Base-by-base conservation (phyloP, 2,797 vertebrate genomes). In the Semotilus atromaculatus region DNA sequence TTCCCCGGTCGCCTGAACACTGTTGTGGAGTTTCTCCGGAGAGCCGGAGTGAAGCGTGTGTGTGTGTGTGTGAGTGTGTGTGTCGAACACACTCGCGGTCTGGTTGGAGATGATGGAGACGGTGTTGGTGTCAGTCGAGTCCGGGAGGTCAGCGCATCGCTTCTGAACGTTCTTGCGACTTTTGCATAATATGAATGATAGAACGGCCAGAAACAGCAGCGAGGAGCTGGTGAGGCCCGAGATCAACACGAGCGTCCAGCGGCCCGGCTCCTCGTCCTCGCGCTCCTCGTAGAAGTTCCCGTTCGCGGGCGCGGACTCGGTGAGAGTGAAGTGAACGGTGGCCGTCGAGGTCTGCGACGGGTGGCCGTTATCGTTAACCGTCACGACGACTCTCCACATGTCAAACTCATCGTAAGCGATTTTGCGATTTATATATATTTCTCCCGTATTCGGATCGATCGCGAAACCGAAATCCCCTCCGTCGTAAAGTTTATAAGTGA, bases 181-280 rank as follows among this genome's bases (percentile, higher is more conserved):
- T 51, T 13, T 78, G 93, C 97, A 99, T 85, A 97, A 97, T 90
- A 97, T 97, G 83, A 96, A 97, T 0, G 98, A 97, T 88, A 97
- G 96, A 92, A 99, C 94, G 81, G 97, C 97, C 82, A 97, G 94
- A 85, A 99, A 94, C 51, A 99, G 96, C 85, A 99, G 94, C 16
- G 97, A 97, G 93, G 97, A 98, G 93, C 97, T 97, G 0, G 97
- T 97, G 90, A 99, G 93, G 87, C 98, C 93, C 1, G 98, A 19
- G 7, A 84, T 84, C 26, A 84, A 95, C 92, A 99, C 97, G 38
- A 99, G 96, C 91, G 98, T 97, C 97, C 97, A 99, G 29, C 95
- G 96, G 55, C 90, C 94, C 38, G 93, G 92, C 91, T 91, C 96
- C 80, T 93, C 94, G 80, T 89, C 94, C 85, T 91, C 93, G 90